These are phyloP conservation scores for Chelon labrosus DNA, from an alignment of 2,797 vertebrate species.

Conservation along the genomic window DNA sequence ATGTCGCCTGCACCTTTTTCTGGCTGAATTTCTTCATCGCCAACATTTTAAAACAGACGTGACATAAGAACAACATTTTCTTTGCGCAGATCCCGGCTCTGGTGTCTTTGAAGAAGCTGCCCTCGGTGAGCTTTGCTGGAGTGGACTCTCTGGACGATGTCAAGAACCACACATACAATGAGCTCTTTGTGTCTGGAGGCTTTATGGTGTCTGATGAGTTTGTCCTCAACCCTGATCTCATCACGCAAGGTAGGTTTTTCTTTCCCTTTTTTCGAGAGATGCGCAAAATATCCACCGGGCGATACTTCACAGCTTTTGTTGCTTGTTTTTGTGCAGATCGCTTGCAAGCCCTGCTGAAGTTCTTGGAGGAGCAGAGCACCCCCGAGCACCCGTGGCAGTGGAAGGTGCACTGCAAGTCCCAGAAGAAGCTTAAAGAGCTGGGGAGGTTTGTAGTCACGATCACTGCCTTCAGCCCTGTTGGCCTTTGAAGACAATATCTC, in stretches of 20 bases:
- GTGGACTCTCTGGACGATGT: constrained; percentile 97
- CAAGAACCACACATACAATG: constrained; percentile 97
- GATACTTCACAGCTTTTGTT: not conserved
- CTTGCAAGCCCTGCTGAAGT: constrained; percentile 90
- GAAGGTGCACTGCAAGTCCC: constrained; percentile 99
- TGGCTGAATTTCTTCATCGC: no score
- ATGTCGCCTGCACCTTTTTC: not conserved
- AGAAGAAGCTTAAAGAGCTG: constrained; percentile 97
- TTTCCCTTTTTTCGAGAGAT: not conserved
- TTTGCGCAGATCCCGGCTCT: constrained; percentile 91
- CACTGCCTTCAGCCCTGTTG: not conserved
- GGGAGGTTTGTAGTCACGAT: constrained; percentile 87
- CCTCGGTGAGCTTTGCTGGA: constrained; percentile 96
- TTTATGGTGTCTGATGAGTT: constrained; percentile 97
- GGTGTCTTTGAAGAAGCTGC: constrained; percentile 93
- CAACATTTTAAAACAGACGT: no score
- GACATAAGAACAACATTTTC: not conserved
- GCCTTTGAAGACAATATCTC: not conserved
- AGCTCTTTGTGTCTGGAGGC: constrained; percentile 96
- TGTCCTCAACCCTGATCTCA: constrained; percentile 92
- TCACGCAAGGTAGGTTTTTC: constrained; percentile 86
- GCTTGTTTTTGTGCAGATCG: constrained; percentile 85
- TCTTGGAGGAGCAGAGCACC: constrained; percentile 92
- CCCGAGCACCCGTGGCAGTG: constrained; percentile 96
- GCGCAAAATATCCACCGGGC: not conserved